Evolutionary conservation across 2,888 invertebrate species (phyloP).

Genomic region (Phasia obesa): DNA sequence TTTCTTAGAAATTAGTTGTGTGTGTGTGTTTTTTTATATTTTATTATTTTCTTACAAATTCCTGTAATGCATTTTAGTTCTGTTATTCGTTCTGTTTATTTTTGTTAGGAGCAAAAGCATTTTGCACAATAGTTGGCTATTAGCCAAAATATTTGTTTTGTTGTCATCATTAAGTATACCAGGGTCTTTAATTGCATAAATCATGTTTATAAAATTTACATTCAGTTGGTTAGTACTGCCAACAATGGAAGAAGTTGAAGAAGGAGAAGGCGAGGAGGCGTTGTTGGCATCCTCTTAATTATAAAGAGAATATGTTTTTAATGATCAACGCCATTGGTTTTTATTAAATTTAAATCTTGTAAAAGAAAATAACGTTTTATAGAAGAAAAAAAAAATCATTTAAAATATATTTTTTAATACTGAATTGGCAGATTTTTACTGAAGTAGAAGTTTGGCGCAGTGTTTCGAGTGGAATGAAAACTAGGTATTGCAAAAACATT

Average conservation of each 20-base stretch:
- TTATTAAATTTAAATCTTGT: not conserved
- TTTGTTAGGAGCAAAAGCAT: slow-evolving; percentile 34
- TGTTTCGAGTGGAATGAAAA: too few relatives aligned
- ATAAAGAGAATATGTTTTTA: not conserved
- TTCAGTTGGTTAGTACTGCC: not conserved
- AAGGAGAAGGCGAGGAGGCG: not conserved
- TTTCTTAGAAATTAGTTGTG: slow-evolving; percentile 19
- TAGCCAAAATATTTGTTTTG: slow-evolving; percentile 45
- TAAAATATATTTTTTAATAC: too few relatives aligned
- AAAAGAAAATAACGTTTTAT: not conserved
- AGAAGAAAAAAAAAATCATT: too few relatives aligned
- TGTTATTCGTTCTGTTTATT: slow-evolving; percentile 9
- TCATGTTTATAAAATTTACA: slow-evolving; percentile 20
- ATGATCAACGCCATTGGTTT: not conserved
- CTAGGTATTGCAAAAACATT: too few relatives aligned
- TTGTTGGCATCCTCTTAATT: slow-evolving; percentile 17
- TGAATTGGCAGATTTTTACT: too few relatives aligned
- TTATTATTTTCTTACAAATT: slow-evolving; percentile 39
- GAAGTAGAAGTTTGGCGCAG: too few relatives aligned
- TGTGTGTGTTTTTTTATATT: not conserved
- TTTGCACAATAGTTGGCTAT: slow-evolving; percentile 49
- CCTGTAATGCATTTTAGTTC: slow-evolving; percentile 53
- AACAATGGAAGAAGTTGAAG: not conserved
- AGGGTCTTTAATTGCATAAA: slow-evolving; percentile 9
- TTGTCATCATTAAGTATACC: slow-evolving; percentile 2